phyloP scores from a whole-genome alignment of 2,797 vertebrate species.

The Mergus octosetaceus region DNA sequence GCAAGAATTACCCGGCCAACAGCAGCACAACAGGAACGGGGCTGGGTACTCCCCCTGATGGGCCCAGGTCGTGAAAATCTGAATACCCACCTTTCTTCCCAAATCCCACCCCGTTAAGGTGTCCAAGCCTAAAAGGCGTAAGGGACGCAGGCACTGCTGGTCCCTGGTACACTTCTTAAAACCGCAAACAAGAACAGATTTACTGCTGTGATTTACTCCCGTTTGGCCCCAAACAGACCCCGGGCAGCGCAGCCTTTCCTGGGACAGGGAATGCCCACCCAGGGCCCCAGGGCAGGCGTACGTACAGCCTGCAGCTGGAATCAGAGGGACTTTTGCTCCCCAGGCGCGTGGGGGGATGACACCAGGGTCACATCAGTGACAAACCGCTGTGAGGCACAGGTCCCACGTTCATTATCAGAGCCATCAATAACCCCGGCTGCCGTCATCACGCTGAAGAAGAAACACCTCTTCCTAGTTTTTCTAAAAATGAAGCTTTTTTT shows the following conservation, averaged over 20 bases:
- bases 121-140: not conserved
- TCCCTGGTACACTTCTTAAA: too few species aligned
- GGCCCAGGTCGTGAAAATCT: not conserved
- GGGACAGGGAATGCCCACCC: not conserved
- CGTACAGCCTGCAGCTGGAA: not conserved
- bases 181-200: fast-evolving
- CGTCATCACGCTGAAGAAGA: not conserved
- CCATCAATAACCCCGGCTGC: conserved; percentile 50
- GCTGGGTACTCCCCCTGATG: not conserved
- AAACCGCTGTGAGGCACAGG: not conserved
- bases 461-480: not conserved
- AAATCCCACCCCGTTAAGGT: too few species aligned
- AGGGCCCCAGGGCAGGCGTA: not conserved
- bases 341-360: not conserved
- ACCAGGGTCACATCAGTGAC: not conserved
- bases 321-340: not conserved
- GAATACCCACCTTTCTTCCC: not conserved
- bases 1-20: not conserved
- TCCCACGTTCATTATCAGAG: not conserved
- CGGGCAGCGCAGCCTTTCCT: not conserved
- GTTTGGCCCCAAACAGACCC: not conserved
- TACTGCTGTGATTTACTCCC: not conserved
- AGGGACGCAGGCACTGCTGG: too few species aligned
- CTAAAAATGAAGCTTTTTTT: not conserved
- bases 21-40: not conserved